phyloP scores from a whole-genome alignment of 2,888 invertebrate species.

The Terebella lapidaria region DNA sequence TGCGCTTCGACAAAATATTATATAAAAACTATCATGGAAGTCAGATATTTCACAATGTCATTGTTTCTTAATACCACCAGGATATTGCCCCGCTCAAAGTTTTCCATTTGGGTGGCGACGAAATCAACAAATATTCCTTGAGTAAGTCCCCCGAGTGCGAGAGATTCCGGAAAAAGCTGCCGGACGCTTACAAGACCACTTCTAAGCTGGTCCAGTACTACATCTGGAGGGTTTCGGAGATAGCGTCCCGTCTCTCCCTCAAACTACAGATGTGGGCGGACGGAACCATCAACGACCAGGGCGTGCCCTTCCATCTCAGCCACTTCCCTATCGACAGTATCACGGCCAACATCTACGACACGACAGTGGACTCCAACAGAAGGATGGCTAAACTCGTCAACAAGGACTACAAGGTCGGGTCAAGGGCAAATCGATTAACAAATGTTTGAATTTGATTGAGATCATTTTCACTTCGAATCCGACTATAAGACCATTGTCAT shows the following conservation, averaged over 20 bases:
- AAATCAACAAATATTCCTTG: conserved; percentile 36
- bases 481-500: no score
- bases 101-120: conserved; percentile 44
- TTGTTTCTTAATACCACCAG: no score
- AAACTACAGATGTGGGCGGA: conserved; percentile 12
- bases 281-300: neutral
- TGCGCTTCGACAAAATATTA: no score
- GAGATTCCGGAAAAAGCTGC: neutral
- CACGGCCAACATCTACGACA: conserved; percentile 38
- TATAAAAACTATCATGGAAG: no score
- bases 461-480: no score
- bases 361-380: conserved; percentile 38
- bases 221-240: neutral
- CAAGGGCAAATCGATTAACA: no score
- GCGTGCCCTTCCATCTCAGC: neutral
- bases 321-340: neutral
- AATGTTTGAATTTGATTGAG: no score
- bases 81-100: conserved; percentile 30
- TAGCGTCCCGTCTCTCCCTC: conserved; percentile 2
- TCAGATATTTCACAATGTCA: no score
- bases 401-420: conserved; percentile 40
- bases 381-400: conserved; percentile 41
- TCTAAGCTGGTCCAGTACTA: conserved; percentile 2
- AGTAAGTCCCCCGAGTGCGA: conserved; percentile 33
- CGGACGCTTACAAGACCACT: neutral